phyloP scores from a whole-genome alignment of 2,797 vertebrate genomes.

The Etheostoma nigrum region DNA sequence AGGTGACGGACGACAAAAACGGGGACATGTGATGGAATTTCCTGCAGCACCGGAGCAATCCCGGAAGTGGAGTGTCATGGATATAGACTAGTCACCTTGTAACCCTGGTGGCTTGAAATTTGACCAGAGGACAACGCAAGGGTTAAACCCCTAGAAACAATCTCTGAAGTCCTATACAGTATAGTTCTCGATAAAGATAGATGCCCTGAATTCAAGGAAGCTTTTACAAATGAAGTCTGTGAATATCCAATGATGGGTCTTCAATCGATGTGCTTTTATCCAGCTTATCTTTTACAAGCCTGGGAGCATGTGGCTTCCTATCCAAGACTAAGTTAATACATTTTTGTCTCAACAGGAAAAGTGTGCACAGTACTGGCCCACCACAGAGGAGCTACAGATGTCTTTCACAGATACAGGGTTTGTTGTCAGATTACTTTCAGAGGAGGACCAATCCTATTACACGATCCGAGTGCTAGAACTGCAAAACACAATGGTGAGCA shows the following conservation, averaged over 20 bases:
- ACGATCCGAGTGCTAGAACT: conserved; percentile 92
- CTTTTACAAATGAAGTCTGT: no score
- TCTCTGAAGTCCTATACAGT: not conserved
- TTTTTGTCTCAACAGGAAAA: conserved; percentile 88
- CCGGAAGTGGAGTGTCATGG: no score
- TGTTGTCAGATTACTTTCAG: conserved; percentile 91
- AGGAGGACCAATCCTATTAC: conserved; percentile 93
- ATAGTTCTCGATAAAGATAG: not conserved
- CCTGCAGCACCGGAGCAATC: no score
- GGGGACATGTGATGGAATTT: no score
- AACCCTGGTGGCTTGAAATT: no score
- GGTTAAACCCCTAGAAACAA: conserved; percentile 2
- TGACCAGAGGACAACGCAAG: no score
- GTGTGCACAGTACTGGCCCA: conserved; percentile 98
- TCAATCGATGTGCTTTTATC: not conserved
- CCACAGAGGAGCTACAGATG: conserved; percentile 89
- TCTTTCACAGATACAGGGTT: conserved; percentile 94
- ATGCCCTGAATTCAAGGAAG: not conserved
- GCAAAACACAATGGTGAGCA: conserved; percentile 87
- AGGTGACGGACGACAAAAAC: no score
- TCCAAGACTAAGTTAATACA: conserved; percentile 14
- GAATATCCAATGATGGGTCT: not conserved
- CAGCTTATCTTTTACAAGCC: not conserved
- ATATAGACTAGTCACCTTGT: no score
- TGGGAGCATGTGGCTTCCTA: not conserved